phyloP scores from a whole-genome alignment of 2,797 vertebrate genomes.

The Apogon talboti region DNA sequence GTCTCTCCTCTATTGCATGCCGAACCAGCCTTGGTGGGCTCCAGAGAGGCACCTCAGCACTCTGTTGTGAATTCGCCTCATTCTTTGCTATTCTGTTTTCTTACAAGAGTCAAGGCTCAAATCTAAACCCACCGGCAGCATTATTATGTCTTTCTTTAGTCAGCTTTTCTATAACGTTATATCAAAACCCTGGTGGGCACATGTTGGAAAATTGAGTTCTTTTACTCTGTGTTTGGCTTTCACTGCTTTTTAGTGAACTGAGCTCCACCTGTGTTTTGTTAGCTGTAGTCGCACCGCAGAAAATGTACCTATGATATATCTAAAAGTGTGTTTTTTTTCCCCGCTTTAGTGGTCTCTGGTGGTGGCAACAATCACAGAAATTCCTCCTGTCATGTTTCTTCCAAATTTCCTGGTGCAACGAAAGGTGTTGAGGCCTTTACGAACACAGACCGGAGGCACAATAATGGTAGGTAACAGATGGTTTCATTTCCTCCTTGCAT shows the following conservation, averaged over 20 bases:
- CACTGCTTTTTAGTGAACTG: conserved; percentile 6
- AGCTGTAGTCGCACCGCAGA: neutral
- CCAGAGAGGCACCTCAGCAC: conserved; percentile 65
- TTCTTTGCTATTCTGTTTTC: conserved; percentile 41
- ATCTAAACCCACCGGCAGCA: neutral
- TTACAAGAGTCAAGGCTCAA: conserved; percentile 20
- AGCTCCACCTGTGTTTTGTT: conserved; percentile 17
- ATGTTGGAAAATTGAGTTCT: neutral
- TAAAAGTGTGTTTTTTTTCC: conserved; percentile 23
- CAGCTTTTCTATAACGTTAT: neutral
- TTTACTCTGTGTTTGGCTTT: conserved; percentile 9
- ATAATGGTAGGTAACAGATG: conserved; percentile 89
- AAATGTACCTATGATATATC: neutral
- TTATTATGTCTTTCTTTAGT: conserved; percentile 49
- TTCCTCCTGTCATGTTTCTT: conserved; percentile 92
- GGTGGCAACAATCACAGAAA: conserved; percentile 96
- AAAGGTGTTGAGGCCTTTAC: conserved; percentile 90
- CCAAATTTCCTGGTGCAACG: conserved; percentile 96
- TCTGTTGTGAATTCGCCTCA: conserved; percentile 60
- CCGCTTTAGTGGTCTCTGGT: conserved; percentile 90
- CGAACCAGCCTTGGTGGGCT: conserved; percentile 65
- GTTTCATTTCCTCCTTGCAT: neutral
- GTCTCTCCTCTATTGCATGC: conserved; percentile 55
- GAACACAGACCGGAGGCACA: conserved; percentile 95
- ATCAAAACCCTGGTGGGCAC: neutral